Percentiles rank a stretch among this genome's conserved stretches.
These are phyloP conservation scores for Cecropterus lyciades DNA, from an alignment of 1,140 invertebrate species.

Conservation along the genomic window DNA sequence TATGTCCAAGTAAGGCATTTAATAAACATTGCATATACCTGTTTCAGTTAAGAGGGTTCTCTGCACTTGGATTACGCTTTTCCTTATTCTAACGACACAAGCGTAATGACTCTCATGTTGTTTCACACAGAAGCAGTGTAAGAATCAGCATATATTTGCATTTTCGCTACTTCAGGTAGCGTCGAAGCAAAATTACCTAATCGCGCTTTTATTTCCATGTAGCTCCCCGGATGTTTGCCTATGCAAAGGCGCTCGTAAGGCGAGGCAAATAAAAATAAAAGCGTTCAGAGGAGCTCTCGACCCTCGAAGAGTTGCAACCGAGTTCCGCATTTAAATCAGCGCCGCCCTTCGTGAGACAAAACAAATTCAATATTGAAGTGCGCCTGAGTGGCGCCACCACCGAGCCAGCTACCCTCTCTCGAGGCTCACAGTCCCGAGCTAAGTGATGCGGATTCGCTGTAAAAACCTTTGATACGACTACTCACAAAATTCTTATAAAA, in stretches of 20 bases:
- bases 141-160: conserved; percentile 8
- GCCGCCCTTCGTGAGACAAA: conserved; percentile 46
- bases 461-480: background rate
- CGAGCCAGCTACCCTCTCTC: conserved; percentile 8
- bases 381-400: conserved; percentile 17
- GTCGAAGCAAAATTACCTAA: conserved; percentile 11
- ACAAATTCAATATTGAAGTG: conserved; percentile 53
- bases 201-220: conserved; percentile 26
- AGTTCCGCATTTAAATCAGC: conserved; percentile 51
- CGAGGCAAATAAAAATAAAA: conserved; percentile 47
- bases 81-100: background rate
- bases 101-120: background rate
- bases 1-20: too few species aligned
- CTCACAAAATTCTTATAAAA: too few species aligned
- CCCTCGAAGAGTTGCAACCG: conserved; percentile 28
- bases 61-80: background rate
- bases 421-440: background rate
- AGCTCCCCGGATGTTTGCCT: conserved; percentile 36
- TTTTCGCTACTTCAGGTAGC: conserved; percentile 1
- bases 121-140: background rate
- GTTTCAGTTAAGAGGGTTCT: too few species aligned
- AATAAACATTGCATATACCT: too few species aligned
- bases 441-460: background rate
- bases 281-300: conserved; percentile 36
- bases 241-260: conserved; percentile 16